phyloP scores from a whole-genome alignment of 2,113 vertebrate species.

The Elgaria multicarinata region DNA sequence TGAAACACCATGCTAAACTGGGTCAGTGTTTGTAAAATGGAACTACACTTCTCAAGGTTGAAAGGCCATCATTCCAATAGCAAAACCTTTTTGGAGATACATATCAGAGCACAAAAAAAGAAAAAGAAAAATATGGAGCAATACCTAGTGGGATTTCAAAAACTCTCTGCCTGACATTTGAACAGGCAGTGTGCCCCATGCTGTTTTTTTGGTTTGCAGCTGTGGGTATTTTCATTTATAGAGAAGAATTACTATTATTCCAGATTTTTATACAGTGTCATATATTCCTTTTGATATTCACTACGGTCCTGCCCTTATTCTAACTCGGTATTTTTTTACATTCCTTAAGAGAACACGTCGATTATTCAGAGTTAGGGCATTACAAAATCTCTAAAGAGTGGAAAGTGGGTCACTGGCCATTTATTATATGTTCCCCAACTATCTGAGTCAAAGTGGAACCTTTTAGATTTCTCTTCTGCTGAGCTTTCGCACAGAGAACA shows the following conservation, averaged over 20 bases:
- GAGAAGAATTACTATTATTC: conserved; percentile 41
- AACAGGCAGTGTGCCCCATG: conserved; percentile 40
- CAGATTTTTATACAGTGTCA: conserved; percentile 31
- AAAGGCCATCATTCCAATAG: conserved; percentile 32
- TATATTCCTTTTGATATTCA: conserved; percentile 45
- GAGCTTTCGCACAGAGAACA: background rate
- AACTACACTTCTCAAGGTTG: conserved; percentile 5
- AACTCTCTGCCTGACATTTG: conserved; percentile 51
- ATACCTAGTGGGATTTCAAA: conserved; percentile 45
- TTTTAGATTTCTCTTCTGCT: background rate
- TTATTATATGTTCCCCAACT: conserved; percentile 41
- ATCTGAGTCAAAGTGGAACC: conserved; percentile 4
- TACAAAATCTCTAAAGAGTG: conserved; percentile 50
- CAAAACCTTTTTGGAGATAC: conserved; percentile 3
- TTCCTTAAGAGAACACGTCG: conserved; percentile 33
- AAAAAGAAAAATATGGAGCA: conserved; percentile 38
- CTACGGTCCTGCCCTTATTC: conserved; percentile 42
- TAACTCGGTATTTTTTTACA: conserved; percentile 21
- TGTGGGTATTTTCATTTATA: background rate
- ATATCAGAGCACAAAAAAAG: conserved; percentile 38
- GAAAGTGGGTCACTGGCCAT: conserved; percentile 56
- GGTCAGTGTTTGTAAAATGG: conserved; percentile 10
- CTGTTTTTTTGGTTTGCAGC: background rate
- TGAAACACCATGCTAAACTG: background rate
- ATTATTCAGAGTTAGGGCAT: conserved; percentile 46